A percentile compares a stretch with the other conserved stretches of the same genome.
Conservation (phyloP, 1,140 invertebrate genomes). For the Drosophila prosaltans region DNA sequence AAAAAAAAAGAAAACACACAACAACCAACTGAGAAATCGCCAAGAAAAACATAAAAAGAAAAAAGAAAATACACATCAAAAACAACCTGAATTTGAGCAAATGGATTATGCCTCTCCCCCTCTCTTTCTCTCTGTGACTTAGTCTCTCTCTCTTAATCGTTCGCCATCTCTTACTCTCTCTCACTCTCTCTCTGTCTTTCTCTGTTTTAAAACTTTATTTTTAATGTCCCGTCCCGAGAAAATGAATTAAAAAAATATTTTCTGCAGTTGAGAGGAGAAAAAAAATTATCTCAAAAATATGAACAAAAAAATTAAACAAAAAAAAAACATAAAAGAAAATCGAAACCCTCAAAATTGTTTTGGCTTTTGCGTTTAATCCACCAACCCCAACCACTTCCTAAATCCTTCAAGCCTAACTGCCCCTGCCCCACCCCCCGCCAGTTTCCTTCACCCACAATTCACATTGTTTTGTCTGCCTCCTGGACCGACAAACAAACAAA, state of each 20-base stretch:
- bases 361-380: constrained; percentile 4
- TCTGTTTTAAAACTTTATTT: constrained; percentile 39
- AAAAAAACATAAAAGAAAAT: background rate
- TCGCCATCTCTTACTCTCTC: constrained; percentile 24
- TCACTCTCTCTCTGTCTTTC: constrained; percentile 18
- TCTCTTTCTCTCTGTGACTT: constrained; percentile 36
- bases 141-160: constrained; percentile 32
- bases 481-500: constrained; percentile 10
- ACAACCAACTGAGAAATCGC: constrained; percentile 34
- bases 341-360: background rate
- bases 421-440: background rate
- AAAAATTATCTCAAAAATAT: background rate
- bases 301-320: too few species aligned
- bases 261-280: background rate
- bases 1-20: background rate
- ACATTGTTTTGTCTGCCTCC: constrained; percentile 5
- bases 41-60: constrained; percentile 36
- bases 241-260: background rate
- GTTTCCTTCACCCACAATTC: constrained; percentile 1
- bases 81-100: constrained; percentile 77
- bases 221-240: constrained; percentile 20
- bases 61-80: constrained; percentile 41
- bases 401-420: background rate
- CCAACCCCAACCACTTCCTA: background rate
- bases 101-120: constrained; percentile 30